Evolutionary conservation across 1,140 invertebrate species (phyloP).

Genomic region (Drosophila subobscura): DNA sequence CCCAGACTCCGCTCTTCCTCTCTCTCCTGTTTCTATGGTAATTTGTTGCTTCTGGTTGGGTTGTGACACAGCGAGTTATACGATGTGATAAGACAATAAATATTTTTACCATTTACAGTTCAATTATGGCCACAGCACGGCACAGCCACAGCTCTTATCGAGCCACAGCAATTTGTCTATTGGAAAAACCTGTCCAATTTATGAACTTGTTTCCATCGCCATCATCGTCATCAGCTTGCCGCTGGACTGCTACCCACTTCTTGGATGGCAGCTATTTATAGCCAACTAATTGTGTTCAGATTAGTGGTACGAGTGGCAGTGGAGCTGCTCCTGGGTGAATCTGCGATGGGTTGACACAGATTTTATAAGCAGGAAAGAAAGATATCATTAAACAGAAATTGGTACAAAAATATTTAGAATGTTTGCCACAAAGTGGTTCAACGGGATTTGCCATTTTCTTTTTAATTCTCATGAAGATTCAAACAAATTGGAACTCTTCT

Average conservation of each 20-base stretch:
- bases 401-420: neutral
- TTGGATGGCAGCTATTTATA: neutral
- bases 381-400: conserved; percentile 3
- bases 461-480: too few relatives aligned
- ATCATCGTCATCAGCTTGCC: conserved; percentile 4
- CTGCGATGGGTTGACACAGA: conserved; percentile 12
- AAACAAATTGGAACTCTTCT: too few relatives aligned
- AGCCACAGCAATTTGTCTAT: conserved; percentile 57
- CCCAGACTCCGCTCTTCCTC: neutral
- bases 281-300: conserved; percentile 22
- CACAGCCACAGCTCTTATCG: conserved; percentile 37
- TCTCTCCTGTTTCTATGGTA: too few relatives aligned
- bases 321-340: conserved; percentile 8
- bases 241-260: neutral
- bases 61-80: conserved; percentile 77
- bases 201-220: conserved; percentile 21
- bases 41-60: conserved; percentile 49
- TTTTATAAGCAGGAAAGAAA: conserved; percentile 11
- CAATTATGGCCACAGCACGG: conserved; percentile 59
- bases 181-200: conserved; percentile 27
- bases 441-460: neutral
- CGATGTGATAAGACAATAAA: conserved; percentile 82
- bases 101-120: conserved; percentile 75
- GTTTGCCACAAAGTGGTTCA: neutral
- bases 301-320: neutral